phyloP scores from a whole-genome alignment of 2,113 vertebrate genomes.

The Collichthys lucidus region DNA sequence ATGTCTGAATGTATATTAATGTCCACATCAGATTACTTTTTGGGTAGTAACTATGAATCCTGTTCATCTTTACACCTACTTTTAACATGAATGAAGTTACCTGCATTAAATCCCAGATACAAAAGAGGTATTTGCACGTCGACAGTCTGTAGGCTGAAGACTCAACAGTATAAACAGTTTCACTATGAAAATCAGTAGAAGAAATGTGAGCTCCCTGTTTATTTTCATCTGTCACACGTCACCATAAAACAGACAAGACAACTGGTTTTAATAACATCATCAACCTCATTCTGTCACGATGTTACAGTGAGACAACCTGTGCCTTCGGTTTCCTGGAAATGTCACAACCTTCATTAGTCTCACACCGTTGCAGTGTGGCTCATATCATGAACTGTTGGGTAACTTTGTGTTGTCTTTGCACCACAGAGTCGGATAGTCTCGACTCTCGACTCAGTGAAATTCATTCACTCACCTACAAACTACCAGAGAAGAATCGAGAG shows the following conservation, averaged over 20 bases:
- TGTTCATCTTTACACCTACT: too few relatives aligned
- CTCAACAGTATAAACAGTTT: constrained; percentile 18
- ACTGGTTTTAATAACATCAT: constrained; percentile 57
- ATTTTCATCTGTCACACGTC: constrained; percentile 45
- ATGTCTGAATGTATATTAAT: neutral
- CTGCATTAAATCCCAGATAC: neutral
- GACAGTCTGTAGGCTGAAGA: constrained; percentile 9
- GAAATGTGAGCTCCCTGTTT: constrained; percentile 49
- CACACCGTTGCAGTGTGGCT: neutral
- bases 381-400: too few relatives aligned
- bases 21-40: neutral
- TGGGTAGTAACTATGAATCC: too few relatives aligned
- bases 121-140: neutral
- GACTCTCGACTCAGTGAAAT: constrained; percentile 94
- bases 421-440: constrained; percentile 92
- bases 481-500: constrained; percentile 93
- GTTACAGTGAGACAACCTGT: constrained; percentile 32
- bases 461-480: constrained; percentile 93
- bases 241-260: constrained; percentile 50
- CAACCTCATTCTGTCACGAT: constrained; percentile 66
- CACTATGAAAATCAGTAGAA: constrained; percentile 16
- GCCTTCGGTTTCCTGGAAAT: constrained; percentile 51
- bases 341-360: constrained; percentile 8
- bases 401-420: constrained; percentile 32
- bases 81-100: neutral